Conservation (phyloP, 2,113 vertebrate genomes). For the Todiramphus saurophagus region DNA sequence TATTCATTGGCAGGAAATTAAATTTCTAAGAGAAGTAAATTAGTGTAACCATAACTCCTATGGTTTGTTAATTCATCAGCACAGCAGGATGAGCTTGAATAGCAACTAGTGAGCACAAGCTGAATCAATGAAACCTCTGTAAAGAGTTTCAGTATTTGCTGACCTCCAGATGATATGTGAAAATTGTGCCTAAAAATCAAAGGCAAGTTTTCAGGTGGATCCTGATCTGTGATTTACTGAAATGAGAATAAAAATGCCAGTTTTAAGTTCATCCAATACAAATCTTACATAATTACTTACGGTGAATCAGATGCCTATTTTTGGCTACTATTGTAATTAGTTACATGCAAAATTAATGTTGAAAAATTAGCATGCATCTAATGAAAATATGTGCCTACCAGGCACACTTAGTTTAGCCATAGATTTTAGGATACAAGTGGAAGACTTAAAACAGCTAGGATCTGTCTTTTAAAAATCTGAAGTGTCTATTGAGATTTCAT, state of each 20-base stretch:
- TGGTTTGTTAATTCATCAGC: conserved; percentile 9
- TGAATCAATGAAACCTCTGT: background rate
- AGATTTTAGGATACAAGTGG: background rate
- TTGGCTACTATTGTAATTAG: background rate
- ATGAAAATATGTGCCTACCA: background rate
- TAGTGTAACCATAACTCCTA: background rate
- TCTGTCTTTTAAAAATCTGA: background rate
- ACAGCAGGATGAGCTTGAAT: background rate
- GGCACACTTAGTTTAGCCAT: background rate
- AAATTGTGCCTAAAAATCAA: background rate
- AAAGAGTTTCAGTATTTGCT: background rate
- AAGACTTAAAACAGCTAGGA: background rate
- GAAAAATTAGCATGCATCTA: background rate
- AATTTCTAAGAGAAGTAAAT: conserved; percentile 10
- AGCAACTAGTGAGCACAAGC: background rate
- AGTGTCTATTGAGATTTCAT: background rate
- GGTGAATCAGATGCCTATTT: background rate
- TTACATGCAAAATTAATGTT: background rate
- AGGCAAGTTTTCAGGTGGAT: background rate
- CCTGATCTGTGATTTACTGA: background rate
- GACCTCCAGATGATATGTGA: background rate
- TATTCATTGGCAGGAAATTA: background rate
- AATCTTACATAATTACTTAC: background rate
- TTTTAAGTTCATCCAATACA: background rate
- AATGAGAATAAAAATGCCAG: background rate